Conservation (phyloP, 2,888 invertebrate genomes). For the Heliconius erato region DNA sequence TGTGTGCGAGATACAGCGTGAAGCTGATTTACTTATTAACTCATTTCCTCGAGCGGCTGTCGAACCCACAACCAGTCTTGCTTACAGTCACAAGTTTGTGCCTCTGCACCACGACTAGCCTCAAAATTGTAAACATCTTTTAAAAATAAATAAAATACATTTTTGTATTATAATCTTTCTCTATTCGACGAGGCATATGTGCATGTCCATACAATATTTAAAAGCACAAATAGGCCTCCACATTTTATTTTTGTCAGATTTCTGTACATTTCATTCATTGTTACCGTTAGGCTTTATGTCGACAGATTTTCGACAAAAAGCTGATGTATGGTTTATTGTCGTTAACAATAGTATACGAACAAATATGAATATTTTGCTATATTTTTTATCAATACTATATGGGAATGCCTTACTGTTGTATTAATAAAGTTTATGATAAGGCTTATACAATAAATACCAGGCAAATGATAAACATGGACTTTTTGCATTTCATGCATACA, state of each 20-base stretch:
- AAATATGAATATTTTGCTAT: not conserved
- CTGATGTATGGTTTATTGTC: not conserved
- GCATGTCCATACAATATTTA: not conserved
- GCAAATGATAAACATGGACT: no score
- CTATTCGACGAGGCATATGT: not conserved
- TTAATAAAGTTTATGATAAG: no score
- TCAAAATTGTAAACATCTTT: not conserved
- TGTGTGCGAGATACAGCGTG: no score
- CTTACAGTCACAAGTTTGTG: no score
- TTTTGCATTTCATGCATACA: no score
- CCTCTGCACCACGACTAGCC: no score
- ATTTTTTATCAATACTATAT: not conserved
- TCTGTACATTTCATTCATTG: slow-evolving; percentile 17
- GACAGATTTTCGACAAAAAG: slow-evolving; percentile 10
- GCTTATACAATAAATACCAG: no score
- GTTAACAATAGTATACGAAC: not conserved
- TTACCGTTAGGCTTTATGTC: not conserved
- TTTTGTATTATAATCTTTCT: not conserved
- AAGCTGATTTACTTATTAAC: no score
- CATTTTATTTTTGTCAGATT: not conserved
- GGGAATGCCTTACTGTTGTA: not conserved
- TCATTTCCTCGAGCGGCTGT: no score
- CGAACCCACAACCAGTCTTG: no score
- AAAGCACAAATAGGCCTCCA: not conserved
- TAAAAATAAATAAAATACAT: not conserved